A percentile compares a stretch with the other conserved stretches of the same genome.
Evolutionary conservation across 2,113 vertebrate species (phyloP).

Genomic region (Tragelaphus scriptus): DNA sequence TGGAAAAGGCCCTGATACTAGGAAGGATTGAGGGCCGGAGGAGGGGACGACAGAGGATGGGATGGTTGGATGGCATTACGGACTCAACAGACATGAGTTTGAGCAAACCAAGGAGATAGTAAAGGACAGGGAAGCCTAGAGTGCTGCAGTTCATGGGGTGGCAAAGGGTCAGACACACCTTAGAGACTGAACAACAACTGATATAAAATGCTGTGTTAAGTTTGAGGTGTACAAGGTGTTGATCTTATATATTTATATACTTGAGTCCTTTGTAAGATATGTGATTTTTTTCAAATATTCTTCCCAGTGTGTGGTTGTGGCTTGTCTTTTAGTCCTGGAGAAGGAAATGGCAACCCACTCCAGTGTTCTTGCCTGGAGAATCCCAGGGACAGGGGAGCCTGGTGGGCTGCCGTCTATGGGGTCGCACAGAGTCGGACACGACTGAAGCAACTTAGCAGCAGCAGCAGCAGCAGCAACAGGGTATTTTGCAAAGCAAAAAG

Average conservation of each 20-base stretch:
- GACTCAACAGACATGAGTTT: background rate
- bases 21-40: background rate
- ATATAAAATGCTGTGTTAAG: background rate
- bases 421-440: no score
- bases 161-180: background rate
- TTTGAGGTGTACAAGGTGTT: background rate
- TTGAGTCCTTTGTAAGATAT: background rate
- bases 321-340: background rate
- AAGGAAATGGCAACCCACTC: no score
- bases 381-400: no score
- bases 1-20: background rate
- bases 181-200: background rate
- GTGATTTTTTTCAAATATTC: background rate
- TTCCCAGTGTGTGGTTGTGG: background rate
- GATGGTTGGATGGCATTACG: background rate
- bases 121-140: background rate
- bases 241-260: background rate
- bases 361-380: no score
- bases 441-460: no score
- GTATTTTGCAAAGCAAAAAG: background rate
- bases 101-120: background rate
- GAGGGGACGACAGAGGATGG: background rate
- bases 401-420: no score
- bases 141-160: background rate
- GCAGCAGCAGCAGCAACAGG: no score